A percentile compares a stretch with the other conserved stretches of the same genome.
These are phyloP conservation scores for Callyntrura guangdongensis DNA, from an alignment of 2,888 invertebrate species.

Conservation along the genomic window DNA sequence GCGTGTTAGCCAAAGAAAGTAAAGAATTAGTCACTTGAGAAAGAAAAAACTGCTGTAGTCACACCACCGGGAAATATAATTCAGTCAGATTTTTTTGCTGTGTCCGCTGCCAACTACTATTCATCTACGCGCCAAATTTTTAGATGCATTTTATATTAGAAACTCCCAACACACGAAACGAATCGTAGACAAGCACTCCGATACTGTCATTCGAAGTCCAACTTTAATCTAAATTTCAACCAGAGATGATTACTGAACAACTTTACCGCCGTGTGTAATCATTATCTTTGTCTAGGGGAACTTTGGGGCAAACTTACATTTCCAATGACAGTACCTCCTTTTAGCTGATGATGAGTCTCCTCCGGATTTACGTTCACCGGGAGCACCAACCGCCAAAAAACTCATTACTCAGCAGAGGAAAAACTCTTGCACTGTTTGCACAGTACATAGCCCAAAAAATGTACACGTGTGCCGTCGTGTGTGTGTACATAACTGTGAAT, in stretches of 20 bases:
- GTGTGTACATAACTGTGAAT: background rate
- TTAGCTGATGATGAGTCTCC: no score
- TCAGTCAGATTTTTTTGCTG: conserved; percentile 19
- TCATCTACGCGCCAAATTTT: conserved; percentile 17
- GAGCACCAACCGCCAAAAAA: background rate
- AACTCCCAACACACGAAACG: background rate
- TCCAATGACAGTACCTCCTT: no score
- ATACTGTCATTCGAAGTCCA: no score
- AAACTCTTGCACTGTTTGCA: background rate
- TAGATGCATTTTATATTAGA: background rate
- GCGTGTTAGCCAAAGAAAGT: background rate
- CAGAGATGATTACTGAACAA: no score
- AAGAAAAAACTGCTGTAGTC: conserved; percentile 41
- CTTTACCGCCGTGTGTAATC: no score
- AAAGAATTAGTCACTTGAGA: background rate
- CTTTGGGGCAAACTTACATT: no score
- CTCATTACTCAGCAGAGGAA: conserved; percentile 22
- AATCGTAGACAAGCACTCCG: no score
- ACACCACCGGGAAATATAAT: conserved; percentile 53
- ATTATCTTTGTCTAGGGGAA: no score
- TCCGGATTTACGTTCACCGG: background rate
- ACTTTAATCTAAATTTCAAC: no score
- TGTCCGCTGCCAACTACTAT: conserved; percentile 15
- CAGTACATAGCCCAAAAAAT: background rate
- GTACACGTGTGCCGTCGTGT: background rate